Conservation (phyloP, 2,888 invertebrate genomes). For the Neuroscelio doddi region DNA sequence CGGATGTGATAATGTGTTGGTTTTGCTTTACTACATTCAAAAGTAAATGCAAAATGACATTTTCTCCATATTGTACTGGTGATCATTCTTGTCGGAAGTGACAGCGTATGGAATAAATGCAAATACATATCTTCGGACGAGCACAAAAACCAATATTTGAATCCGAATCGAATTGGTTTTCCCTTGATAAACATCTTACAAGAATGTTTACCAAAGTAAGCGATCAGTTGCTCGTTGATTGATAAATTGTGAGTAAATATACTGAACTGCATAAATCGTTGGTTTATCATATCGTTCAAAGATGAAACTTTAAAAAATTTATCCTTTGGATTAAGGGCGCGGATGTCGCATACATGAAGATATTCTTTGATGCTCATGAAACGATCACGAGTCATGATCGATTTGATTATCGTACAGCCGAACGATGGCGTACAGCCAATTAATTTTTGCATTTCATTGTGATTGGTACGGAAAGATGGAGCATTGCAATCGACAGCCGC, state of each 20-base stretch:
- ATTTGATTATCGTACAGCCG: neutral
- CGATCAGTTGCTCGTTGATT: slow-evolving; percentile 48
- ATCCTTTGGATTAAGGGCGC: slow-evolving; percentile 44
- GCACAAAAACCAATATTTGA: slow-evolving; percentile 52
- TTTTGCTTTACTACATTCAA: no score
- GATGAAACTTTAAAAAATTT: slow-evolving; percentile 52
- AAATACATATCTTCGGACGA: slow-evolving; percentile 50
- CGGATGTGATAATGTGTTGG: no score
- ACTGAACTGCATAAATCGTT: slow-evolving; percentile 45
- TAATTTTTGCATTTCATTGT: neutral
- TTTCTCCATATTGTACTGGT: no score
- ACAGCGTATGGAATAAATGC: no score
- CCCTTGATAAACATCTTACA: slow-evolving; percentile 55
- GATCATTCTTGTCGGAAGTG: neutral
- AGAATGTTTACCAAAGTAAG: slow-evolving; percentile 52
- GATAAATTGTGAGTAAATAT: slow-evolving; percentile 47
- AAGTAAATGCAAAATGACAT: no score
- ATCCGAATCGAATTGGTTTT: slow-evolving; percentile 54
- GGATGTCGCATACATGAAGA: slow-evolving; percentile 47
- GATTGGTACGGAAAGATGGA: neutral
- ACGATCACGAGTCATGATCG: neutral
- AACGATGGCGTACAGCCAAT: neutral
- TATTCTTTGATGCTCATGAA: neutral
- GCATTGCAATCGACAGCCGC: neutral
- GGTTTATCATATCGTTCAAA: slow-evolving; percentile 47